Base-by-base conservation (phyloP, 2,113 vertebrate genomes). In the Struthio camelus region DNA sequence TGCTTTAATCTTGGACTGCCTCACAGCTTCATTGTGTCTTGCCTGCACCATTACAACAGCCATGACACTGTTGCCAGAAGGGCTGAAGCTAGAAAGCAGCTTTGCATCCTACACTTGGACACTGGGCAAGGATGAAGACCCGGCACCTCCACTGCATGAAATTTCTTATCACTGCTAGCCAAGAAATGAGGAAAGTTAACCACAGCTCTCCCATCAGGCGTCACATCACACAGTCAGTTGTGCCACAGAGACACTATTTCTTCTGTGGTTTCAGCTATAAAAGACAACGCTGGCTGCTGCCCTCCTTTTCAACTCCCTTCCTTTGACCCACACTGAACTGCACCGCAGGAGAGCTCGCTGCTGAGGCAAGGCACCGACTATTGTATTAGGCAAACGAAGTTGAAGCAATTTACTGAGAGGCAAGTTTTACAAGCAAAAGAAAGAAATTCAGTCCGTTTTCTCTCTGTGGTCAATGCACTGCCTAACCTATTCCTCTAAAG, bases 31-130 rank as follows among this genome's bases (percentile, higher is more conserved):
- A 40, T 34, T 58, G 59, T 78, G 54, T 36, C 71, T 76, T 82
- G 48, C 40, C 27, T 38, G 34, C n/a, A 14, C 59, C 80, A 20
- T 86, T 77, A 82, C 27, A 87, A 64, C 59, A 78, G 40, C 61
- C 32, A 19, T 38, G 46, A 15, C 3, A 8, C 19, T 56, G 48
- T 69, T 87, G 84, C 78, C 81, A 91, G 32, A 58, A 87, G 32
- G 59, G 44, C 80, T 83, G 54, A 77, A 80, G 56, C 67, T 71
- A 56, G 77, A 96, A 91, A 87, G 73, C 80, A 91, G 73, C 11
- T 85, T 64, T 32, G 8, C 80, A 42, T 36, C 48, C 67, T 42
- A 28, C 75, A 81, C 25, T 0, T 51, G 15, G 9, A 9, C 64
- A 42, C 46, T 81, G 84, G 36, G 48, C 89, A 71, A 18, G 16